Conservation (phyloP, 2,113 vertebrate genomes). For the Saimiri boliviensis region DNA sequence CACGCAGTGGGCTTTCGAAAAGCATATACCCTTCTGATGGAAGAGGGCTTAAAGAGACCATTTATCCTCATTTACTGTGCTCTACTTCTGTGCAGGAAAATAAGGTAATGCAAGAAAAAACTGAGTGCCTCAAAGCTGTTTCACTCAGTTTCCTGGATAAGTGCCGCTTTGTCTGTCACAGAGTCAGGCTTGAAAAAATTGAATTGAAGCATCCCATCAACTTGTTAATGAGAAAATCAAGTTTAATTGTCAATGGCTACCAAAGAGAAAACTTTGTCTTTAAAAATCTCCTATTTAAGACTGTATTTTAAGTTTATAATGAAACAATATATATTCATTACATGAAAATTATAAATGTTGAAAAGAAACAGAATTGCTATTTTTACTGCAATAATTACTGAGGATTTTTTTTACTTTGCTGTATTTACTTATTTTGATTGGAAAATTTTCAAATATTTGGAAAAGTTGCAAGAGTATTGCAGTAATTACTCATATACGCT, state of each 20-base stretch:
- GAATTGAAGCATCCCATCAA: neutral
- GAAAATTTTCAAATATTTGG: neutral
- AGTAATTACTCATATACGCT: neutral
- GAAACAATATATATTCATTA: neutral
- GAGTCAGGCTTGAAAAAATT: slow-evolving; percentile 2
- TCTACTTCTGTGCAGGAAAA: slow-evolving; percentile 79
- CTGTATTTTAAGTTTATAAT: neutral
- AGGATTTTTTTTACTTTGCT: neutral
- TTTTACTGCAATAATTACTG: neutral
- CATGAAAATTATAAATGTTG: neutral
- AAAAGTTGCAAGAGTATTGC: neutral
- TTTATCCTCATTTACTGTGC: slow-evolving; percentile 85
- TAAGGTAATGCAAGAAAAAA: slow-evolving; percentile 80
- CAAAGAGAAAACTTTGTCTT: neutral
- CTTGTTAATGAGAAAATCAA: slow-evolving; percentile 34
- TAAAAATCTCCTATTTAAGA: neutral
- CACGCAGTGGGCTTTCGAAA: slow-evolving; percentile 84
- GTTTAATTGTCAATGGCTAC: neutral
- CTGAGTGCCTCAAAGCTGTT: neutral
- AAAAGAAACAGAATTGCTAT: neutral
- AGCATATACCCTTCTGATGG: slow-evolving; percentile 80
- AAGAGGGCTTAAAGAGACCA: slow-evolving; percentile 82
- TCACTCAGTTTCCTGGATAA: slow-evolving; percentile 20
- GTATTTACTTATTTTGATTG: neutral
- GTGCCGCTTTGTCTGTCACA: slow-evolving; percentile 41